Evolutionary conservation across 2,888 invertebrate genomes (phyloP), one percentile per base, ranked within the genome.

Genomic region (Biston betularia): DNA sequence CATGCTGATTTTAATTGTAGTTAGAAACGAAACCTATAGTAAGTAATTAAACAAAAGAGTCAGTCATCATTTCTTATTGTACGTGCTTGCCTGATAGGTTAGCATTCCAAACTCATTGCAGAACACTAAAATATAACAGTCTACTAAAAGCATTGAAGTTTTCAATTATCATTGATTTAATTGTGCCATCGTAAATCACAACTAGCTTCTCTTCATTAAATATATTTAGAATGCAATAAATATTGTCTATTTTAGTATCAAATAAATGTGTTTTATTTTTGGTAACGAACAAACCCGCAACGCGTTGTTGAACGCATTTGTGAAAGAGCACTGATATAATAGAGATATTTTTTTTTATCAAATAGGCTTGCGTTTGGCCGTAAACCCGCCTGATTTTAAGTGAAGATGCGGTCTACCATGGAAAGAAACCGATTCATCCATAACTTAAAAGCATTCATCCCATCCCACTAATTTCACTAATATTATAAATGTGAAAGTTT

Each of bases 131-230:
- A 50, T 53, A 61, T 60, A 62, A 53, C 40, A 45, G 45, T 42
- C 46, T 45, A 44, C 42, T 52, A 65, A 59, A 49, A 61, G 58
- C 57, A 65, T 40, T 60, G 53, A 52, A 63, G 52, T 62, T 63
- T 65, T 66, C 66, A 64, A 67, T 70, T 66, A 70, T 55, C 58
- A 49, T 55, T 58, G 52, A 55, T 62, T 59, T 70, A 67, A 65
- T 67, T 62, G 66, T 61, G 55, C 66, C n/a, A 12, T 57, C 63
- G 53, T 70, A 70, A 70, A 70, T 70, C 70, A 66, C 62, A 52
- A 35, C 24, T n/a, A 64, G 55, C 62, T 50, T 62, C 69, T 35
- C 53, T 58, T 48, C 64, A 66, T 70, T 62, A 58, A 46, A 65
- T 68, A 65, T 68, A 65, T 65, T 68, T 70, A 63, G 60, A 68